Evolutionary conservation across 2,113 vertebrate species (phyloP).

Genomic region (Nothocercus nigrocapillus): DNA sequence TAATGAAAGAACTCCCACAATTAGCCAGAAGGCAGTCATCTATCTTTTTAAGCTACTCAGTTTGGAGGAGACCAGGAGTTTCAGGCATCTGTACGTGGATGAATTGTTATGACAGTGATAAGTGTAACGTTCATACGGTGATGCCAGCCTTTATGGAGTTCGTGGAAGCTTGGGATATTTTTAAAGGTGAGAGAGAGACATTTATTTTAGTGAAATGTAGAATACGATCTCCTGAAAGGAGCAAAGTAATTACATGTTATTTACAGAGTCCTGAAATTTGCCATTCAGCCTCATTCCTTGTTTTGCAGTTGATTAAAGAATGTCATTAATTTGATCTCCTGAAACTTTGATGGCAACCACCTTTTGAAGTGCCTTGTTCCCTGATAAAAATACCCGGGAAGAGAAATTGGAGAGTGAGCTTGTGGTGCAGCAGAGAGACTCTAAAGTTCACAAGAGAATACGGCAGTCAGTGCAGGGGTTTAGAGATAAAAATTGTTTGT

Average conservation of each 20-base stretch:
- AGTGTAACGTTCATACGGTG: constrained; percentile 37
- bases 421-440: background rate
- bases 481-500: background rate
- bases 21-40: constrained; percentile 83
- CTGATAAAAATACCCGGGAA: constrained; percentile 1
- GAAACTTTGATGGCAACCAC: background rate
- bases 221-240: background rate
- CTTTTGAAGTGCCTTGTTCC: constrained; percentile 6
- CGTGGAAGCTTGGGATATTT: background rate
- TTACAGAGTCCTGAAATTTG: background rate
- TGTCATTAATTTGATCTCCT: constrained; percentile 6
- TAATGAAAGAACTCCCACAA: constrained; percentile 79
- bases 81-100: constrained; percentile 45
- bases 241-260: background rate
- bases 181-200: background rate
- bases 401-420: background rate
- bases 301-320: constrained; percentile 44
- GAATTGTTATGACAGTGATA: constrained; percentile 78
- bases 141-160: constrained; percentile 18
- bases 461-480: background rate
- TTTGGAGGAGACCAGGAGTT: constrained; percentile 66
- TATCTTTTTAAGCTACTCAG: constrained; percentile 76
- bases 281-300: background rate
- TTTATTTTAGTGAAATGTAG: background rate
- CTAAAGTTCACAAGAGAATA: background rate